These are phyloP conservation scores for Tetragonula carbonaria DNA, from an alignment of 2,888 invertebrate species.

Conservation along the genomic window DNA sequence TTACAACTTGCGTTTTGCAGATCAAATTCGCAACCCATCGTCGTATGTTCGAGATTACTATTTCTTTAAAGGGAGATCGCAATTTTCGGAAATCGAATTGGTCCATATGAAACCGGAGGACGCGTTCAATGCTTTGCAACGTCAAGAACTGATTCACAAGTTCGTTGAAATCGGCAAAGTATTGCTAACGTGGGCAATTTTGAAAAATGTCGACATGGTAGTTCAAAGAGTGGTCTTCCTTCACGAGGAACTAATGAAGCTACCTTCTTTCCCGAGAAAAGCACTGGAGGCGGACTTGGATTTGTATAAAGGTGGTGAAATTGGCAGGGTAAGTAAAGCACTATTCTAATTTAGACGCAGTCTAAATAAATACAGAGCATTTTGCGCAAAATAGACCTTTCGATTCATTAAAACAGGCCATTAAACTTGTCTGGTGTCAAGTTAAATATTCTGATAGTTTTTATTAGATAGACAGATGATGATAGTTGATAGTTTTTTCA, in stretches of 20 bases:
- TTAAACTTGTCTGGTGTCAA: no score
- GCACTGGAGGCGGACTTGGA: slow-evolving; percentile 98
- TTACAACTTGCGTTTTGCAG: slow-evolving; percentile 84
- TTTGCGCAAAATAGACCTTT: no score
- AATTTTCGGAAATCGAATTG: slow-evolving; percentile 98
- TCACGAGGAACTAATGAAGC: slow-evolving; percentile 99
- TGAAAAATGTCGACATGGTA: slow-evolving; percentile 97
- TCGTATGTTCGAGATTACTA: slow-evolving; percentile 97
- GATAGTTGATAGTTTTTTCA: no score
- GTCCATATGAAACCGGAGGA: slow-evolving; percentile 96
- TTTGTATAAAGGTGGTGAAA: slow-evolving; percentile 94
- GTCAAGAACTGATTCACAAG: slow-evolving; percentile 95
- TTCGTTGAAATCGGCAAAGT: slow-evolving; percentile 99
- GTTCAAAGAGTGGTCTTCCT: slow-evolving; percentile 99
- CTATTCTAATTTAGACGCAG: not conserved
- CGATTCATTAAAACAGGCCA: no score
- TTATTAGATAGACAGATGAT: no score
- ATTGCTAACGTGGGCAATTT: slow-evolving; percentile 94
- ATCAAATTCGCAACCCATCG: slow-evolving; percentile 97
- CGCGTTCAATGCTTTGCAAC: slow-evolving; percentile 95
- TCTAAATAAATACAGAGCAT: not conserved
- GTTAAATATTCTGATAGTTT: no score
- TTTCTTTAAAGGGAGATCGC: slow-evolving; percentile 92
- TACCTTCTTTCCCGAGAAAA: slow-evolving; percentile 99
- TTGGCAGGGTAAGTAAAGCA: slow-evolving; percentile 89